Conservation (phyloP, 2,888 invertebrate species). For the Aphidius colemani region DNA sequence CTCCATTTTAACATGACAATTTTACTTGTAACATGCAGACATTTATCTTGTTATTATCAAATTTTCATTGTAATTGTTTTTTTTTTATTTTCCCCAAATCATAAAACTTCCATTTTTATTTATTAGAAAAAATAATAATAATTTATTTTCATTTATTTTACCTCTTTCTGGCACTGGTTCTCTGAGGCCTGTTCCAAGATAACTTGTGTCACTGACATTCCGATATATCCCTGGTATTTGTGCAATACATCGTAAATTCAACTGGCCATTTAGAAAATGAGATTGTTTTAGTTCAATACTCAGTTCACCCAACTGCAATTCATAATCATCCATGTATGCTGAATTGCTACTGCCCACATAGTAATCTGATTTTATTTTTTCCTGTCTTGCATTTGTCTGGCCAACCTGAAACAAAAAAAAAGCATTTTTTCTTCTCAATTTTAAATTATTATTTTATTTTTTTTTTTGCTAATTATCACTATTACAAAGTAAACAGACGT, state of each 20-base stretch:
- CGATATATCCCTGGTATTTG: slow-evolving; percentile 73
- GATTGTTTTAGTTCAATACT: slow-evolving; percentile 65
- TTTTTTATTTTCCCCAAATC: not conserved
- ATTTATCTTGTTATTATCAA: not conserved
- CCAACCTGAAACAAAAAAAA: slow-evolving; percentile 7
- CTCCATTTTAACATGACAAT: not conserved
- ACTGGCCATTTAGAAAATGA: slow-evolving; percentile 68
- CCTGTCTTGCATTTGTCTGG: slow-evolving; percentile 5
- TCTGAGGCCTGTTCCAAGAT: slow-evolving; percentile 70
- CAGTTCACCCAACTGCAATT: slow-evolving; percentile 66
- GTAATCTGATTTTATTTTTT: slow-evolving; percentile 9
- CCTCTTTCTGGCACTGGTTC: slow-evolving; percentile 83
- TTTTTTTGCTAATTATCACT: slow-evolving; percentile 7
- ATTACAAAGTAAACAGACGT: slow-evolving; percentile 2
- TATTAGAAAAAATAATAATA: too few species aligned
- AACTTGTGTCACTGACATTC: slow-evolving; percentile 65
- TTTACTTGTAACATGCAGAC: not conserved
- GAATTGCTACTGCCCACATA: slow-evolving; percentile 8
- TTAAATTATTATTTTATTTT: not conserved
- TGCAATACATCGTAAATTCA: slow-evolving; percentile 74
- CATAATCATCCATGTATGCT: slow-evolving; percentile 34
- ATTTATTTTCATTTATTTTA: slow-evolving; percentile 54
- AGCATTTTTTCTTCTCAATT: not conserved
- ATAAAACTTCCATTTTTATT: not conserved
- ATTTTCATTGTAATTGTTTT: not conserved